Base-by-base conservation (phyloP, 2,113 vertebrate species). In the Pelusios castaneus region DNA sequence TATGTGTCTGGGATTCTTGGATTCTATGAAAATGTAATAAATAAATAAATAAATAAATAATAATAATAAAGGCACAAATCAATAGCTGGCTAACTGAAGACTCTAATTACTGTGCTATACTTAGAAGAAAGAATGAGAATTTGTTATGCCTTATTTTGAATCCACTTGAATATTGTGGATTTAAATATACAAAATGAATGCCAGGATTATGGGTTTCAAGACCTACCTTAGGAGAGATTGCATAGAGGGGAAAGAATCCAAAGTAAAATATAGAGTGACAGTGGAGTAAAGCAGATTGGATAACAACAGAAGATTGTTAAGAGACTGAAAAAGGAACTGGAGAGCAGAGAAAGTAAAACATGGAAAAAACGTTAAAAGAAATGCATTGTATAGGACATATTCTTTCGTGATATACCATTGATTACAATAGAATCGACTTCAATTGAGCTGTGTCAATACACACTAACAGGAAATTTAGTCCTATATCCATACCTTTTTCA, bases 41-140 rank as follows among this genome's bases (percentile, higher is more conserved):
- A 0, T 11, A 77, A 58, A 16, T 52, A 31, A 84, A 45, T 2
- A n/a, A 12, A 4, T n/a, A 79, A 85, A 78, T n/a, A 88, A 22
- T 29, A 43, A 10, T 25, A 54, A 27, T 49, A 58, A 3, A 3
- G 80, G 41, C 51, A 89, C 38, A 80, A 88, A 58, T 70, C 24
- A 38, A 2, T 21, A 2, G 3, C 0, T 27, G 1, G 0, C 34
- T 85, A 38, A 38, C 0, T 43, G 21, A 92, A 56, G 12, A 45
- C 80, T 91, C 31, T 76, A 16, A 63, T 88, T 80, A 82, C 56
- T 88, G 1, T n/a, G 16, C 5, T 34, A 17, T 3, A 77, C 60
- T 73, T 77, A 86, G 4, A 24, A 51, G 11, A 75, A 80, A 90
- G 54, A 16, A 49, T 84, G 2, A 52, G 45, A 63, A 82, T 63